Conservation (phyloP, 2,888 invertebrate species). For the Hypselothyrea guttata region DNA sequence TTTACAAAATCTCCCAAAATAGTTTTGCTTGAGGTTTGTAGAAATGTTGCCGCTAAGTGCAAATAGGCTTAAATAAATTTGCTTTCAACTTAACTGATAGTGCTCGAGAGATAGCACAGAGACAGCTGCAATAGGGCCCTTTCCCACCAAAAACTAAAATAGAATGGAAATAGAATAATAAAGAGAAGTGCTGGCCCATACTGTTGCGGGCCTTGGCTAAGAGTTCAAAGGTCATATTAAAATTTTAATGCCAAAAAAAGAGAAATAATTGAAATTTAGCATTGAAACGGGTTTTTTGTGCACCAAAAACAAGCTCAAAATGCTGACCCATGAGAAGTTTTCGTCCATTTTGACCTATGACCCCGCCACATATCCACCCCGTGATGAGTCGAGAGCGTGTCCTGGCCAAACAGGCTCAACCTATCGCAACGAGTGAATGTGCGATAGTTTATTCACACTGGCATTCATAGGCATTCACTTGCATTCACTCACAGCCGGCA, state of each 20-base stretch:
- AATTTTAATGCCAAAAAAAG: conserved; percentile 45
- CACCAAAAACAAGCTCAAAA: conserved; percentile 25
- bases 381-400: conserved; percentile 29
- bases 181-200: conserved; percentile 52
- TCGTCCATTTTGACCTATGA: conserved; percentile 74
- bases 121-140: conserved; percentile 4
- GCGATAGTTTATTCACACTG: conserved; percentile 20
- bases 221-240: conserved; percentile 70
- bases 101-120: not conserved
- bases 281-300: conserved; percentile 61
- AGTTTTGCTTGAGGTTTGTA: conserved; percentile 44
- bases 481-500: conserved; percentile 22
- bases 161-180: too few species aligned
- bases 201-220: conserved; percentile 49
- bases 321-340: conserved; percentile 75
- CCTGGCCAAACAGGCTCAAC: conserved; percentile 43
- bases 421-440: conserved; percentile 10
- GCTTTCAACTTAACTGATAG: conserved; percentile 14
- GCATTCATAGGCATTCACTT: conserved; percentile 26
- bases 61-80: conserved; percentile 61
- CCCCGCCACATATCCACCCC: conserved; percentile 61
- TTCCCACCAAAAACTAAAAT: conserved; percentile 46
- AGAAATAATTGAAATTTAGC: conserved; percentile 48
- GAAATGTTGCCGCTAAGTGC: conserved; percentile 69
- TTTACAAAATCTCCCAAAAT: conserved; percentile 39